Percentiles rank a stretch among this genome's conserved stretches.
phyloP scores from a whole-genome alignment of 2,888 invertebrate genomes.

The Venustoraphidia nigricollis region DNA sequence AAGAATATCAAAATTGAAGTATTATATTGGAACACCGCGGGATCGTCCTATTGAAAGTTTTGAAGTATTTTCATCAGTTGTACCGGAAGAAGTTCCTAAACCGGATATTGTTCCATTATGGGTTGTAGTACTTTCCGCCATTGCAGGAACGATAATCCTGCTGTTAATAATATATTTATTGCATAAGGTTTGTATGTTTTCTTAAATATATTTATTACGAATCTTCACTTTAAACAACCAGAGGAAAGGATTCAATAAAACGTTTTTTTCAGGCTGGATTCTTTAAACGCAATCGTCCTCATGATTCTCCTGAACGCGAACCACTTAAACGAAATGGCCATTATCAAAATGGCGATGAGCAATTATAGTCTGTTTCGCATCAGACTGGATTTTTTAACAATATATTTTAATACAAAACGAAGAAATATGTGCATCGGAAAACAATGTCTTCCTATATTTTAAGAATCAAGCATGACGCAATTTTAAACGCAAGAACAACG shows the following conservation, averaged over 20 bases:
- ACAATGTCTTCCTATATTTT: too few species aligned
- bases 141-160: constrained; percentile 64
- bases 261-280: constrained; percentile 61
- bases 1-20: constrained; percentile 55
- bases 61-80: constrained; percentile 58
- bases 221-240: constrained; percentile 1
- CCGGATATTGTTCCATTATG: constrained; percentile 69
- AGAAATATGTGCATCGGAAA: too few species aligned
- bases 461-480: too few species aligned
- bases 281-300: constrained; percentile 81
- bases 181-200: constrained; percentile 50
- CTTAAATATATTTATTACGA: background rate
- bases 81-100: constrained; percentile 43
- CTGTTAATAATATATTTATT: constrained; percentile 61
- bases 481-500: too few species aligned
- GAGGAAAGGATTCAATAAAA: background rate
- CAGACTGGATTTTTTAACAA: too few species aligned
- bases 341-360: constrained; percentile 55
- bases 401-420: too few species aligned
- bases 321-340: constrained; percentile 64
- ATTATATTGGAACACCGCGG: constrained; percentile 45
- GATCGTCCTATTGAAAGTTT: constrained; percentile 42
- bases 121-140: constrained; percentile 73
- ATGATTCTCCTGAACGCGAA: constrained; percentile 67
- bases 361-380: constrained; percentile 25